phyloP scores from a whole-genome alignment of 2,888 invertebrate genomes.

The Epirrhoe tristata region DNA sequence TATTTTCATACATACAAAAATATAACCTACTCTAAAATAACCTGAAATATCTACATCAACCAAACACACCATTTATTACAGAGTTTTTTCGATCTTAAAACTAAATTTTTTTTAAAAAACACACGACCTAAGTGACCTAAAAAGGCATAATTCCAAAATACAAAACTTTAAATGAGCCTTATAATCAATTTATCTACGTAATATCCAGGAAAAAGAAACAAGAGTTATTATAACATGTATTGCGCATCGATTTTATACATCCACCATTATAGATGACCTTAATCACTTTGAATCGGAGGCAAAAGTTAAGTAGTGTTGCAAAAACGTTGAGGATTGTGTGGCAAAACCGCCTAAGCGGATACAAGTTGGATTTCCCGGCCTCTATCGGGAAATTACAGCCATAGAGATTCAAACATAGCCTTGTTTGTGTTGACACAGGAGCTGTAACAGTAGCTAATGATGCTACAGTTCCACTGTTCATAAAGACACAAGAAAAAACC shows the following conservation, averaged over 20 bases:
- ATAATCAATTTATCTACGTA: no score
- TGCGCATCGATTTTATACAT: background rate
- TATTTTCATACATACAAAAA: no score
- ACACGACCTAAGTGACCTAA: no score
- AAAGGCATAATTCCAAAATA: no score
- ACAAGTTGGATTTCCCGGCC: slow-evolving; percentile 13
- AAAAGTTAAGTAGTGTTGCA: slow-evolving; percentile 5
- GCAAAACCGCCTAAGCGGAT: slow-evolving; percentile 24
- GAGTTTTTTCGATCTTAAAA: no score
- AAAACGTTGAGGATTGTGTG: slow-evolving; percentile 10
- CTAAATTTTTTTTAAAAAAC: no score
- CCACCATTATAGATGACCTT: background rate
- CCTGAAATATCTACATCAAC: no score
- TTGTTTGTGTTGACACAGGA: slow-evolving; percentile 21
- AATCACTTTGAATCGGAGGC: slow-evolving; percentile 11
- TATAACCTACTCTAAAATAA: no score
- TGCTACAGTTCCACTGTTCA: background rate
- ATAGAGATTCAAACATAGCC: slow-evolving; percentile 16
- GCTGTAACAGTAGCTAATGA: background rate
- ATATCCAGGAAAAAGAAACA: no score
- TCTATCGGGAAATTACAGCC: slow-evolving; percentile 27
- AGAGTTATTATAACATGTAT: background rate
- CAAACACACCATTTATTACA: no score
- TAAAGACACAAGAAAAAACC: background rate
- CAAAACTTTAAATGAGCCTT: no score